Conservation (phyloP, 2,797 vertebrate species). For the Bovichtus variegatus region DNA sequence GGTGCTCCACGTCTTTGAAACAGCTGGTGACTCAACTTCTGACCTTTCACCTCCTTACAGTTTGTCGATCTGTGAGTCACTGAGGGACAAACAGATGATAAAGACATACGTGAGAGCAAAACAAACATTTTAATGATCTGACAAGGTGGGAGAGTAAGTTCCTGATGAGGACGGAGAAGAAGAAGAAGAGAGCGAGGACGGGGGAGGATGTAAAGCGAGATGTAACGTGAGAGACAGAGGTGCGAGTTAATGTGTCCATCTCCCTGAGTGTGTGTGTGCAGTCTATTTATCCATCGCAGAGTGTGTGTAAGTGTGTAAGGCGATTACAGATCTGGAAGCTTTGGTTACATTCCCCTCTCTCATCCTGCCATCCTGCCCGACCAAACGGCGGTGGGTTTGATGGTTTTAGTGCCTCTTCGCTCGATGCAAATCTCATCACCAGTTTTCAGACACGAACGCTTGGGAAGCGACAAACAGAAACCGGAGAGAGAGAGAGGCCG, state of each 20-base stretch:
- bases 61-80: slow-evolving; percentile 14
- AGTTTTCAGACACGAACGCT: slow-evolving; percentile 92
- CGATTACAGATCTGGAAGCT: slow-evolving; percentile 87
- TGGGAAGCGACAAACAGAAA: slow-evolving; percentile 93
- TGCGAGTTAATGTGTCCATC: slow-evolving; percentile 77
- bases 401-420: slow-evolving; percentile 92
- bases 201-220: slow-evolving; percentile 55
- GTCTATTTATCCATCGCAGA: slow-evolving; percentile 60
- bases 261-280: slow-evolving; percentile 63
- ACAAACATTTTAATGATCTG: slow-evolving; percentile 30
- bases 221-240: slow-evolving; percentile 75
- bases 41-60: slow-evolving; percentile 13
- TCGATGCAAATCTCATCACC: slow-evolving; percentile 96
- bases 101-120: slow-evolving; percentile 12
- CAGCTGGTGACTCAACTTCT: too few relatives aligned
- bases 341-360: slow-evolving; percentile 88
- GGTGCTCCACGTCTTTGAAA: background rate
- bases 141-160: slow-evolving; percentile 39
- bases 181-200: slow-evolving; percentile 3
- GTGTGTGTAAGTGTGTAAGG: slow-evolving; percentile 76
- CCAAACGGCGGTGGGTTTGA: slow-evolving; percentile 89
- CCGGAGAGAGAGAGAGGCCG: slow-evolving; percentile 82
- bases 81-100: background rate
- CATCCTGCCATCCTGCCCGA: slow-evolving; percentile 83
- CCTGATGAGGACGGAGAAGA: slow-evolving; percentile 1